Evolutionary conservation across 1,140 invertebrate species (phyloP).

Genomic region (Zelostemma sp.): DNA sequence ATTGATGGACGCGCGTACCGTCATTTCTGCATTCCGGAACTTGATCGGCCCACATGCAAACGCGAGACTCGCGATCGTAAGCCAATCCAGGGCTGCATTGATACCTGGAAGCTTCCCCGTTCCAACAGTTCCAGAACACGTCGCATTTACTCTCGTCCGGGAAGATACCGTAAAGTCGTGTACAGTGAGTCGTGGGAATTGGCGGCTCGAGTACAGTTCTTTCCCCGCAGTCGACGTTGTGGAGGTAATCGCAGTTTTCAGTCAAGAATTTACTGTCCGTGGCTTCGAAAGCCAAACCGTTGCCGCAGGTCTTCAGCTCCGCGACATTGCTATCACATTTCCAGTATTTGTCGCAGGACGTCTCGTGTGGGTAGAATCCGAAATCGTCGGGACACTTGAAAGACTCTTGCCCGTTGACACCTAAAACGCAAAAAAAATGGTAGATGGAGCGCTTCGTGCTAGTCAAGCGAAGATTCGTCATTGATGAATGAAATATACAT

Average conservation of each 20-base stretch:
- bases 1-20: slow-evolving; percentile 77
- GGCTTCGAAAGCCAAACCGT: slow-evolving; percentile 93
- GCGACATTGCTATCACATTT: slow-evolving; percentile 92
- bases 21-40: slow-evolving; percentile 91
- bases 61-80: slow-evolving; percentile 91
- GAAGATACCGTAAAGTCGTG: slow-evolving; percentile 93
- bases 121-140: slow-evolving; percentile 97
- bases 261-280: slow-evolving; percentile 89
- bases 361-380: slow-evolving; percentile 91
- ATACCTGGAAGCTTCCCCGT: slow-evolving; percentile 92
- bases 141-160: slow-evolving; percentile 89
- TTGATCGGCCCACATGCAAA: slow-evolving; percentile 96
- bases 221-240: slow-evolving; percentile 95
- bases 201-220: slow-evolving; percentile 88
- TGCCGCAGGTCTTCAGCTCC: slow-evolving; percentile 93
- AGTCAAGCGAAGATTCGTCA: too few species aligned
- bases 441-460: too few species aligned
- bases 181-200: slow-evolving; percentile 87
- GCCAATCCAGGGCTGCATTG: slow-evolving; percentile 94
- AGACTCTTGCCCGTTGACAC: slow-evolving; percentile 77
- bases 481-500: background rate
- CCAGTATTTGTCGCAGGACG: slow-evolving; percentile 95
- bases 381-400: slow-evolving; percentile 96
- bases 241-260: slow-evolving; percentile 95
- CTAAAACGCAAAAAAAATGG: slow-evolving; percentile 68